Base-by-base conservation (phyloP, 2,797 vertebrate genomes). In the Discoglossus pictus region DNA sequence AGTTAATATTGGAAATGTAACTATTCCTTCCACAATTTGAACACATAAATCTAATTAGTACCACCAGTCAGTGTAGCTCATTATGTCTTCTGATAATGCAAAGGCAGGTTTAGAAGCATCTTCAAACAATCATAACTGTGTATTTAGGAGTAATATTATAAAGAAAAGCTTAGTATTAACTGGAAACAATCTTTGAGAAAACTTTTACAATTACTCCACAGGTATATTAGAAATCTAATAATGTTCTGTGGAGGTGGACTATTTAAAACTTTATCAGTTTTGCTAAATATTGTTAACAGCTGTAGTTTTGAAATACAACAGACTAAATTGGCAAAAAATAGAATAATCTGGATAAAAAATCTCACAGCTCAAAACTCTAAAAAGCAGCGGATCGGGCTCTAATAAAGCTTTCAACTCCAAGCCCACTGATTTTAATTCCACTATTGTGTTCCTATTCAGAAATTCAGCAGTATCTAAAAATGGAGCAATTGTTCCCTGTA, bases 381-480 rank as follows among this genome's bases (percentile, higher is more conserved):
- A 56, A 67, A 35, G 44, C 43, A 40, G 21, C 42, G 50, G 34
- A 40, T 35, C 13, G 13, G 15, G 17, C 4, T 35, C 5, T 20
- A 18, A 46, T 31, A 59, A 35, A 6, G 27, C 47, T 61, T 61
- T 61, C 47, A 52, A 12, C 20, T 44, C 4, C n/a, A 43, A 54
- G 11, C 50, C 59, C 40, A 69, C 50, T 25, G 34, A 16, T 55
- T 55, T 56, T 42, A 70, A 58, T 70, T 63, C 35, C 39, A 50
- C 35, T 52, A 21, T 43, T 23, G 35, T 39, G 46, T 12, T 31
- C 51, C 43, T 48, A 53, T 31, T 61, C 34, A 65, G 27, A 46
- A 44, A 55, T 56, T 11, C 27, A 61, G 44, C 34, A 20, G 31
- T 35, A 20, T 47, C 36, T 36, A 16, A 56, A 64, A 46, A 63